Conservation (phyloP, 2,888 invertebrate genomes). For the Eupithecia subfuscata region DNA sequence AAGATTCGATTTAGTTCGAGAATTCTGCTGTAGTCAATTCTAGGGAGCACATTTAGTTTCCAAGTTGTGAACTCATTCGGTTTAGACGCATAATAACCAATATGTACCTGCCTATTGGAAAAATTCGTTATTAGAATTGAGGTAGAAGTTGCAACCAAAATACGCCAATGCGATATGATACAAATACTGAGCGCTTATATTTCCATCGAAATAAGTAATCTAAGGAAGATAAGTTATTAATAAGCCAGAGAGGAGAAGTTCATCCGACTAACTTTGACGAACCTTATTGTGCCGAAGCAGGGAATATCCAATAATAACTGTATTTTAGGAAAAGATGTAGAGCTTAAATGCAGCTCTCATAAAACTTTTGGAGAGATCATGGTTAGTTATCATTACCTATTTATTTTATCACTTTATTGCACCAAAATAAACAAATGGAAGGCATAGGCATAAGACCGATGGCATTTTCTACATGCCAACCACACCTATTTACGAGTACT, state of each 20-base stretch:
- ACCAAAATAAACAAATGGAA: no score
- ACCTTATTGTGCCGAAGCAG: background rate
- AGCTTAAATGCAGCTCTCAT: background rate
- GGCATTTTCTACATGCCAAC: no score
- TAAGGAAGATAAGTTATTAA: background rate
- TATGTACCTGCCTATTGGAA: no score
- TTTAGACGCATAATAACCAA: no score
- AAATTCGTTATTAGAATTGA: no score
- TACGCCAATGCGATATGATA: background rate
- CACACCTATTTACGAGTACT: no score
- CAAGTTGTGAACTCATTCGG: background rate
- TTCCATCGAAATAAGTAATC: background rate
- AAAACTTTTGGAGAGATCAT: no score
- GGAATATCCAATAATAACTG: background rate
- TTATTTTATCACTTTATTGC: background rate
- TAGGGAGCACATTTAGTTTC: background rate
- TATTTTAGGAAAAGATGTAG: background rate
- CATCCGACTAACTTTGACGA: background rate
- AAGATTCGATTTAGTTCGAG: background rate
- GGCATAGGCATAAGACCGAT: no score
- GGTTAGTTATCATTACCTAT: no score
- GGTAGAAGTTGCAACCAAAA: no score
- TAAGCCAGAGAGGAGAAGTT: background rate
- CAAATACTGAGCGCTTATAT: background rate
- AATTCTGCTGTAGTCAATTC: background rate